Conservation (phyloP, 2,113 vertebrate species). For the Tretioscincus oriximinensis region DNA sequence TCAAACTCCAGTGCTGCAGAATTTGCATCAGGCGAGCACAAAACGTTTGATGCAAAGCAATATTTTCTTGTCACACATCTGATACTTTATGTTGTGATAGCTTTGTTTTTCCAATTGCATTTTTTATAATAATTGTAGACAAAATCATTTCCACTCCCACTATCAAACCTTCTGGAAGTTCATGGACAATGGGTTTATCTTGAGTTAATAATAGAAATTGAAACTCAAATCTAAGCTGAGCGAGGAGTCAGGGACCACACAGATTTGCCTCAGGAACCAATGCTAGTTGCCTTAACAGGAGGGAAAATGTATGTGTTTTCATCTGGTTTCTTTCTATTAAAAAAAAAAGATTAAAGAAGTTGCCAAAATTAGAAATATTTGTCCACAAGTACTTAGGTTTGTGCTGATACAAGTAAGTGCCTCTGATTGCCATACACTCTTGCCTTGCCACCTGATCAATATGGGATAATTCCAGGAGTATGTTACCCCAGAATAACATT, state of each 20-base stretch:
- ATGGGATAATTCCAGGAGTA: too few relatives aligned
- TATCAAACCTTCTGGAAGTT: constrained; percentile 7
- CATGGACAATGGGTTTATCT: neutral
- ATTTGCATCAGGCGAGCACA: neutral
- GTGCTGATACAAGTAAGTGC: too few relatives aligned
- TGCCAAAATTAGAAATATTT: neutral
- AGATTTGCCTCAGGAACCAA: neutral
- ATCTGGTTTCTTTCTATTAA: neutral
- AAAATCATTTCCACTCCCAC: neutral
- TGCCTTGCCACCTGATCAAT: too few relatives aligned
- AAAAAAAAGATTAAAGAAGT: neutral
- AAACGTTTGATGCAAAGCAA: neutral
- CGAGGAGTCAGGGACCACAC: neutral
- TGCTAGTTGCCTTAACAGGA: neutral
- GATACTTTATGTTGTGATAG: neutral
- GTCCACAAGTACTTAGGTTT: neutral
- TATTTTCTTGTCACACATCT: neutral
- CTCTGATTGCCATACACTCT: too few relatives aligned
- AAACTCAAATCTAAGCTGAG: neutral
- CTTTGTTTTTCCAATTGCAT: neutral
- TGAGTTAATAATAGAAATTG: constrained; percentile 4
- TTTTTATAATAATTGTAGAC: constrained; percentile 2
- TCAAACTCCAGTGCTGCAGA: neutral
- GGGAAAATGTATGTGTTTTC: neutral
- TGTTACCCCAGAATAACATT: too few relatives aligned